A percentile compares a stretch with the other conserved stretches of the same genome.
Evolutionary conservation across 2,113 vertebrate species (phyloP).

Genomic region (Muntiacus reevesi): DNA sequence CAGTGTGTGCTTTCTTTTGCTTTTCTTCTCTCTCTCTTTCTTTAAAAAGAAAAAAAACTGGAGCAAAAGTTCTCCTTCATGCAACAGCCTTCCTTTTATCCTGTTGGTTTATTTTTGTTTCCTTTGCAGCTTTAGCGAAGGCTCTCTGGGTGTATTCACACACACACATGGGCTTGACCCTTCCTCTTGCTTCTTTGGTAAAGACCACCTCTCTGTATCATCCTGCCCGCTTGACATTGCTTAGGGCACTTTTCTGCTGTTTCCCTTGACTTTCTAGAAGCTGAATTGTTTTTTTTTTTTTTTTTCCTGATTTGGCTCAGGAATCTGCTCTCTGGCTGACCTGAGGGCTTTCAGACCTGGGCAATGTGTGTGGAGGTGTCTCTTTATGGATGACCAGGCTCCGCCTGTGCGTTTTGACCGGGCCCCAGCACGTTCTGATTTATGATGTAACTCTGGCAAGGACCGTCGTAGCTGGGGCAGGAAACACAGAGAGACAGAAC

Average conservation of each 20-base stretch:
- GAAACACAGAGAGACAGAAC: not conserved
- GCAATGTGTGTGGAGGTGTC: not conserved
- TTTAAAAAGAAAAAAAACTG: slow-evolving; percentile 42
- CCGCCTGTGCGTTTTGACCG: not conserved
- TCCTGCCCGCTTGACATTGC: slow-evolving; percentile 5
- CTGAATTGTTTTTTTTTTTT: not conserved
- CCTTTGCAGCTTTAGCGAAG: slow-evolving; percentile 67
- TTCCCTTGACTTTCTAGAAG: slow-evolving; percentile 33
- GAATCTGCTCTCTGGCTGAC: slow-evolving; percentile 8
- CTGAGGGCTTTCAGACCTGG: not conserved
- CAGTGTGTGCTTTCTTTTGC: slow-evolving; percentile 72
- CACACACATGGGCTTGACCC: not conserved
- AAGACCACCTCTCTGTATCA: slow-evolving; percentile 26
- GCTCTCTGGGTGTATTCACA: slow-evolving; percentile 21
- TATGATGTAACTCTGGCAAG: not conserved
- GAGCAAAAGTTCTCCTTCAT: slow-evolving; percentile 79
- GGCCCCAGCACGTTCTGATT: not conserved
- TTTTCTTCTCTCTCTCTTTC: slow-evolving; percentile 45
- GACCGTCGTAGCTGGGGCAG: not conserved
- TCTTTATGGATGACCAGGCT: not conserved
- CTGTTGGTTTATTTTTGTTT: slow-evolving; percentile 74
- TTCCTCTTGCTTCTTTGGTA: slow-evolving; percentile 41
- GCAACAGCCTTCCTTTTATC: slow-evolving; percentile 69
- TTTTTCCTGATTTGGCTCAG: not conserved
- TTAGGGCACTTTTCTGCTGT: not conserved